These are phyloP conservation scores for Clusia tigrina DNA, from an alignment of 2,888 invertebrate genomes.

Conservation along the genomic window DNA sequence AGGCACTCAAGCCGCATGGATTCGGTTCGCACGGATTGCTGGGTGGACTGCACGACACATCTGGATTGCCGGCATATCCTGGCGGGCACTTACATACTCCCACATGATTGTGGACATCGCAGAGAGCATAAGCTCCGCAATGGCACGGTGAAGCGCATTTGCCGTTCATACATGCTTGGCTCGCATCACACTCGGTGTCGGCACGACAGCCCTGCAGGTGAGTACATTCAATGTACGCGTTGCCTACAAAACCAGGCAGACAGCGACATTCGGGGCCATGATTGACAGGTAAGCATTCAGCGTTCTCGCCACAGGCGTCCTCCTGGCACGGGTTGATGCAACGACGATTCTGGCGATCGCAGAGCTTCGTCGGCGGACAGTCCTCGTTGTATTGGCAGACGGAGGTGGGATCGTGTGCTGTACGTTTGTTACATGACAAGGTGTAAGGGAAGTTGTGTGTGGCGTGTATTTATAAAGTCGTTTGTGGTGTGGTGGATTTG, in stretches of 20 bases:
- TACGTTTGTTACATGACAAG: conserved; percentile 15
- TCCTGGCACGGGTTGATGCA: conserved; percentile 84
- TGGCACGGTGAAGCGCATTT: conserved; percentile 80
- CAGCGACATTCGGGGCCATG: conserved; percentile 82
- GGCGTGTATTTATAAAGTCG: conserved; percentile 29
- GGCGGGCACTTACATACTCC: conserved; percentile 83
- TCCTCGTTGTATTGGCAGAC: conserved; percentile 91
- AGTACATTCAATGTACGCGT: conserved; percentile 77
- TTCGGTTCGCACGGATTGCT: conserved; percentile 81
- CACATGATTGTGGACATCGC: conserved; percentile 81
- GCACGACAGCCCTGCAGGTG: conserved; percentile 75
- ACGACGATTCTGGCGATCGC: conserved; percentile 82
- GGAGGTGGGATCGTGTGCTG: conserved; percentile 66
- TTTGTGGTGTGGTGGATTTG: conserved; percentile 23
- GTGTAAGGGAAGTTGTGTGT: conserved; percentile 2
- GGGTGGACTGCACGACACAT: conserved; percentile 76
- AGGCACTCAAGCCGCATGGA: conserved; percentile 86
- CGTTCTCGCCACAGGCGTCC: conserved; percentile 83
- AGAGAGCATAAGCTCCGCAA: conserved; percentile 82
- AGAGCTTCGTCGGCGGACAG: conserved; percentile 85
- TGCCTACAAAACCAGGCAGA: conserved; percentile 76
- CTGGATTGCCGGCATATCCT: conserved; percentile 83
- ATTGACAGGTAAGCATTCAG: conserved; percentile 78
- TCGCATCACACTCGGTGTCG: conserved; percentile 75
- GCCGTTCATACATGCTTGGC: conserved; percentile 80